Conservation (phyloP, 2,797 vertebrate species). For the Adrianichthys oophorus region DNA sequence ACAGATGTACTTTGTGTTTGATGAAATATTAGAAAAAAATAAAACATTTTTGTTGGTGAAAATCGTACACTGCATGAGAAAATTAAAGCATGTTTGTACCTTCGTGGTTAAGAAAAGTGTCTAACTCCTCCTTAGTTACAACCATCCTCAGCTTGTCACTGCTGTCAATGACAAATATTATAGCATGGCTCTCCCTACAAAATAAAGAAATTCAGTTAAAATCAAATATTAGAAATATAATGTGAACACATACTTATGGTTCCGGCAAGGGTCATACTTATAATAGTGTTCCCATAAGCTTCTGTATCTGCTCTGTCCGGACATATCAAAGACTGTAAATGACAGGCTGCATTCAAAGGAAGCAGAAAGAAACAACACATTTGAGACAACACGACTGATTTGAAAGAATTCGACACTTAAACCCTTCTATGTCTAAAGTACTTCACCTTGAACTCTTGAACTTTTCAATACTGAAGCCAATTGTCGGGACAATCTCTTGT, state of each 20-base stretch:
- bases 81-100: slow-evolving; percentile 68
- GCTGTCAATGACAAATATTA: slow-evolving; percentile 99
- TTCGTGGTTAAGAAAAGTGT: slow-evolving; percentile 93
- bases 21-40: too few relatives aligned
- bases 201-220: slow-evolving; percentile 8
- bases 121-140: slow-evolving; percentile 97
- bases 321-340: slow-evolving; percentile 99
- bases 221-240: neutral
- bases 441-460: slow-evolving; percentile 95
- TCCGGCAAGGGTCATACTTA: slow-evolving; percentile 82
- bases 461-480: slow-evolving; percentile 98
- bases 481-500: slow-evolving; percentile 96
- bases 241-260: neutral
- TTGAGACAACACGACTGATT: neutral
- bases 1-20: too few relatives aligned
- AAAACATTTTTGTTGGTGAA: too few relatives aligned
- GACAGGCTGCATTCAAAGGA: slow-evolving; percentile 80
- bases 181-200: slow-evolving; percentile 92
- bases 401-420: neutral
- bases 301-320: slow-evolving; percentile 95
- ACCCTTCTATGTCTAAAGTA: neutral
- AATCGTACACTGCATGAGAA: neutral
- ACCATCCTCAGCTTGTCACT: slow-evolving; percentile 97
- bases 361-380: neutral
- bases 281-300: slow-evolving; percentile 99